Percentiles rank a stretch among this genome's conserved stretches.
Conservation (phyloP, 2,113 vertebrate species). For the Bos indicus region DNA sequence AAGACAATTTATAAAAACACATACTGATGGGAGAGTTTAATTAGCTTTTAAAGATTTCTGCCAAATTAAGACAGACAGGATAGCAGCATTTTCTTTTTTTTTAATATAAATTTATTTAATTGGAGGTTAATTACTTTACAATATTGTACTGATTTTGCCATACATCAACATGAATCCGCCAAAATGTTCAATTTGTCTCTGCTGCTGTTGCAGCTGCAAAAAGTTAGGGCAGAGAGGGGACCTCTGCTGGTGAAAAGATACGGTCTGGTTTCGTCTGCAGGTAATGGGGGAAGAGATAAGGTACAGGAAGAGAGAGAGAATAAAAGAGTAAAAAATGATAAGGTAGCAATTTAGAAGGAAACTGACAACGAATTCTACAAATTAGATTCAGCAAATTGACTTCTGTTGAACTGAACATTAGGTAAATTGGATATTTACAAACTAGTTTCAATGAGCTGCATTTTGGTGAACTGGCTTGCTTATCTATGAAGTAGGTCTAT, state of each 20-base stretch:
- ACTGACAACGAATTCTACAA: not conserved
- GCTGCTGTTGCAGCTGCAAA: not conserved
- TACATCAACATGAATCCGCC: no score
- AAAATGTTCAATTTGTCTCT: not conserved
- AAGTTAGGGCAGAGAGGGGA: not conserved
- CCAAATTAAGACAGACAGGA: not conserved
- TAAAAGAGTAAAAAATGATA: not conserved
- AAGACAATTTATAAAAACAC: not conserved
- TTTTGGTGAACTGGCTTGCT: not conserved
- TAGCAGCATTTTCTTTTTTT: not conserved
- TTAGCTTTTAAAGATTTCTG: constrained; percentile 34
- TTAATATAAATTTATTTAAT: no score
- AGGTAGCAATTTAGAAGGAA: not conserved
- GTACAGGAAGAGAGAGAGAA: not conserved
- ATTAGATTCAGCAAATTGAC: not conserved
- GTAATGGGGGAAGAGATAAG: not conserved
- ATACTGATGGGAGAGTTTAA: not conserved
- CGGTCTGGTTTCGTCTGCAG: not conserved
- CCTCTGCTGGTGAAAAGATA: not conserved
- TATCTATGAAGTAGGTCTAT: not conserved
- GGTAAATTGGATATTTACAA: not conserved
- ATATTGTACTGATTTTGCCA: no score
- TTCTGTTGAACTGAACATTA: not conserved
- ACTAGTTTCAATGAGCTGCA: not conserved
- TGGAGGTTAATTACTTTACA: no score